These are phyloP conservation scores for Manis pentadactyla DNA, from an alignment of 2,797 vertebrate genomes.

Conservation along the genomic window DNA sequence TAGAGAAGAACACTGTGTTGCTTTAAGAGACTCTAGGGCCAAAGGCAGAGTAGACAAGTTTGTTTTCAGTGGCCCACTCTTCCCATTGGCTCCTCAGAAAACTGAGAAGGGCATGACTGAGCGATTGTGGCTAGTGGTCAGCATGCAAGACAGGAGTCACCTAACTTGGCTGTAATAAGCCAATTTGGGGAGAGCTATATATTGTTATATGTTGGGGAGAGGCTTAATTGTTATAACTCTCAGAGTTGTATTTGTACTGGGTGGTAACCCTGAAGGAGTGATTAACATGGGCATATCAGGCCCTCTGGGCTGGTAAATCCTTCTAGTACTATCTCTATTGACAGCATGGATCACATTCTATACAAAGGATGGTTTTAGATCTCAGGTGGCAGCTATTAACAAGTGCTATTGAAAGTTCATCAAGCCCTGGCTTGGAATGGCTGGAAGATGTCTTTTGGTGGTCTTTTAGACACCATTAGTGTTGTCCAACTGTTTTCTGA, in stretches of 20 bases:
- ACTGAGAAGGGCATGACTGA: not conserved
- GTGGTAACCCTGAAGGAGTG: not conserved
- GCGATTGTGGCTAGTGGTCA: not conserved
- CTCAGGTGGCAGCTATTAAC: not conserved
- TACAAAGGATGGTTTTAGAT: not conserved
- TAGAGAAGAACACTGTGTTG: not conserved
- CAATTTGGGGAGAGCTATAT: not conserved
- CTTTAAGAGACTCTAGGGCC: not conserved
- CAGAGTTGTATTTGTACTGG: not conserved
- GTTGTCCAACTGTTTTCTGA: not conserved
- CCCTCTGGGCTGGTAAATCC: not conserved
- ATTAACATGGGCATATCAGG: not conserved
- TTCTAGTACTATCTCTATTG: not conserved
- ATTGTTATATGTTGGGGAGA: no score
- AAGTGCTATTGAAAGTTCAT: not conserved
- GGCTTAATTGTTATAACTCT: not conserved
- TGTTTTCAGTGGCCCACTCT: not conserved
- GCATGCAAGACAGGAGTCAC: not conserved
- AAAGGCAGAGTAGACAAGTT: not conserved
- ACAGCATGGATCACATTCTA: not conserved
- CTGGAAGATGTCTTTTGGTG: not conserved
- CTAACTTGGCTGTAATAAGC: not conserved
- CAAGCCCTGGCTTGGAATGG: not conserved
- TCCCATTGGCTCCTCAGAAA: not conserved
- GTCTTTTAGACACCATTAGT: slow-evolving; percentile 1